Percentiles rank a stretch among this genome's conserved stretches.
phyloP scores from a whole-genome alignment of 2,888 invertebrate species.

The Caradrina kadenii region DNA sequence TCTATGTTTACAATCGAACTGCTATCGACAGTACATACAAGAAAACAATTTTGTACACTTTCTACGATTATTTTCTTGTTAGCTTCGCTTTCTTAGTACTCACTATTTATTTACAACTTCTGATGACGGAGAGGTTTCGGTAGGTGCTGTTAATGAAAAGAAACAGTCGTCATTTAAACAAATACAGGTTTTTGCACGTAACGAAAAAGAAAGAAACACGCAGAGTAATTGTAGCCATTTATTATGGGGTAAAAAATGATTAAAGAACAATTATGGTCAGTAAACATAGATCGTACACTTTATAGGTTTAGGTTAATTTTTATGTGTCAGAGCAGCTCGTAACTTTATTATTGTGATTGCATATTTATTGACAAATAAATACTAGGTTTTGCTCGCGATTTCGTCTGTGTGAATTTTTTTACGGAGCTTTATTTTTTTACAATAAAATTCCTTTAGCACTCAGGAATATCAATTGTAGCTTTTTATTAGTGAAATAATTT shows the following conservation, averaged over 20 bases:
- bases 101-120: slow-evolving; percentile 77
- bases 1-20: slow-evolving; percentile 55
- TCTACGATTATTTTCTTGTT: slow-evolving; percentile 83
- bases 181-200: slow-evolving; percentile 42
- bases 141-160: slow-evolving; percentile 59
- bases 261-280: neutral
- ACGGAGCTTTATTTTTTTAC: too few species aligned
- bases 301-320: neutral
- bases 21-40: slow-evolving; percentile 71
- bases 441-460: too few species aligned
- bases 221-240: slow-evolving; percentile 24
- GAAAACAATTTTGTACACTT: slow-evolving; percentile 84
- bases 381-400: too few species aligned
- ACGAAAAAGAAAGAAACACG: slow-evolving; percentile 15
- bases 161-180: slow-evolving; percentile 50
- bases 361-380: neutral
- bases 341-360: neutral
- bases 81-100: slow-evolving; percentile 83
- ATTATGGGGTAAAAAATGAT: slow-evolving; percentile 18
- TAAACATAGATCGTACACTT: slow-evolving; percentile 14
- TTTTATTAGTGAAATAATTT: too few species aligned
- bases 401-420: too few species aligned
- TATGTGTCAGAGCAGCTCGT: neutral
- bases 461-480: too few species aligned
- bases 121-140: slow-evolving; percentile 68